Base-by-base conservation (phyloP, 2,888 invertebrate species). In the Andrena haemorrhoa region DNA sequence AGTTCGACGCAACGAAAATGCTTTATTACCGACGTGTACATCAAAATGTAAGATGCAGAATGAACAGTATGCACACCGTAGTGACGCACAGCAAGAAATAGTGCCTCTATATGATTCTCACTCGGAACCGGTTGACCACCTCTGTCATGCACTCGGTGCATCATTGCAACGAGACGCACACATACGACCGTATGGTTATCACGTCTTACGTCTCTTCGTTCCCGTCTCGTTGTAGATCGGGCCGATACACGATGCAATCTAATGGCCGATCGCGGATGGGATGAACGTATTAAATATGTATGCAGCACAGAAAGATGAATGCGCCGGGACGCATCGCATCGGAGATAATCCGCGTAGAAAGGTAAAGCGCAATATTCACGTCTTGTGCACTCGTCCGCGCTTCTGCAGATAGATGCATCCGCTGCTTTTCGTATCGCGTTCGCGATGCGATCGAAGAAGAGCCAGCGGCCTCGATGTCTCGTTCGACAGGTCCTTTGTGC, bases 321-420 rank as follows among this genome's bases (percentile, higher is more conserved):
- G 72, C 74, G 29, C 72, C 33, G 68, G 47, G 69, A 23, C 72
- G 74, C 77, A 64, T 75, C 73, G 69, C 68, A 61, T 64, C 47
- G 71, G 72, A 73, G 81, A 82, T 82, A 88, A 88, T 88, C 79
- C 85, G 83, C 85, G 82, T 83, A 75, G 87, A 84, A 82, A 79
- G 74, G 71, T 69, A 79, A 73, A 71, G 66, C 75, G 78, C 64
- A 79, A 86, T 82, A 84, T 82, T 81, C 75, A 29, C 63, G 66
- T 72, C 75, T 70, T 63, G 51, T 49, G 60, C 69, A 20, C 60
- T 60, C 49, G 56, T 61, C 56, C 77, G 29, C 58, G 77, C 72
- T 73, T 63, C 68, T 63, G 33, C 77, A 41, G 33, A 66, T 53
- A 60, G 5, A 68, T 64, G 41, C 65, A 49, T 65, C 20, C 23